These are phyloP conservation scores for Diplolepis rosae DNA, from an alignment of 2,888 invertebrate genomes.

Conservation along the genomic window DNA sequence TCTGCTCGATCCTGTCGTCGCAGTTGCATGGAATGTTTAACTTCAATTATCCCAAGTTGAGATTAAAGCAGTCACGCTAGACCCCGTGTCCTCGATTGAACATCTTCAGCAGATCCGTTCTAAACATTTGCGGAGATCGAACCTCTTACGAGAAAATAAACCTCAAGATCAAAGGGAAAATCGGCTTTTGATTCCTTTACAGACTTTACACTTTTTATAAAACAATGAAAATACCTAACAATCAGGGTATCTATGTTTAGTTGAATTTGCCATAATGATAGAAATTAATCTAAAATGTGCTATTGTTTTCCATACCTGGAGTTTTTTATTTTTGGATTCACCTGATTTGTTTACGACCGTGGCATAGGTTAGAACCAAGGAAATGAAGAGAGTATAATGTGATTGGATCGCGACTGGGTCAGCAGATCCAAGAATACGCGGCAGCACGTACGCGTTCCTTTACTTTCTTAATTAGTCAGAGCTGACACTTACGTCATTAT, in stretches of 20 bases:
- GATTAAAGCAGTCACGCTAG: slow-evolving; percentile 51
- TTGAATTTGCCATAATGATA: too few species aligned
- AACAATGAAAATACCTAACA: too few species aligned
- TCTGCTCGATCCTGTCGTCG: slow-evolving; percentile 25
- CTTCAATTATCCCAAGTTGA: slow-evolving; percentile 35
- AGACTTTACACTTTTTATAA: too few species aligned
- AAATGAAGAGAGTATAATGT: slow-evolving; percentile 47
- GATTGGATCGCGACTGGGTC: slow-evolving; percentile 56
- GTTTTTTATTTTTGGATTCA: neutral
- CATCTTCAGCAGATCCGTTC: neutral
- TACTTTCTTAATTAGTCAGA: slow-evolving; percentile 51
- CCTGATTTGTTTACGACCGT: slow-evolving; percentile 1
- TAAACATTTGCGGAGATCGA: neutral
- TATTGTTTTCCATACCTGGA: neutral
- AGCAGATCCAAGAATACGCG: slow-evolving; percentile 65
- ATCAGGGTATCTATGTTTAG: too few species aligned
- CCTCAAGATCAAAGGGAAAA: neutral
- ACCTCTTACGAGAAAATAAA: slow-evolving; percentile 6
- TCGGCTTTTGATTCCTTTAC: too few species aligned
- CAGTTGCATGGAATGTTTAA: slow-evolving; percentile 31
- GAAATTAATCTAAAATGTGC: too few species aligned
- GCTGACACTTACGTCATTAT: slow-evolving; percentile 59
- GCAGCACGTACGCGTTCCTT: slow-evolving; percentile 43
- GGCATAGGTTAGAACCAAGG: slow-evolving; percentile 34
- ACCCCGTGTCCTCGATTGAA: slow-evolving; percentile 10